Evolutionary conservation across 2,888 invertebrate genomes (phyloP).

Genomic region (Apamea monoglypha): DNA sequence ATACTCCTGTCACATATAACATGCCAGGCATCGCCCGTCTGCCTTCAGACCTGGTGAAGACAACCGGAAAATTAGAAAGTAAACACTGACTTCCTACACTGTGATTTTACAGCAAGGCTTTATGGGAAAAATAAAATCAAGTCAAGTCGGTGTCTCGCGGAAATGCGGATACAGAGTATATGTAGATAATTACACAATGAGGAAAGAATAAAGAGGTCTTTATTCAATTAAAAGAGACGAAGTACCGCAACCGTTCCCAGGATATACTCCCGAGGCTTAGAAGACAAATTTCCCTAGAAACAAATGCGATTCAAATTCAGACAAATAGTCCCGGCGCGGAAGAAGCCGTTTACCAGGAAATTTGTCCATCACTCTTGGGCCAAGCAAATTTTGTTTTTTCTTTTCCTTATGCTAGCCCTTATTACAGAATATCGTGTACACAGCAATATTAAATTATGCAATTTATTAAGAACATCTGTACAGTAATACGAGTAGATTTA

Average conservation of each 20-base stretch:
- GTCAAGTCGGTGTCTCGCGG: constrained; percentile 53
- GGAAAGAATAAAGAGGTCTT: constrained; percentile 77
- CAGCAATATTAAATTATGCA: constrained; percentile 59
- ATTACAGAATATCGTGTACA: constrained; percentile 67
- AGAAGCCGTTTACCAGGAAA: constrained; percentile 88
- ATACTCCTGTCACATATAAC: constrained; percentile 80
- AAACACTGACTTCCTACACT: constrained; percentile 81
- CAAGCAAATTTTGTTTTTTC: constrained; percentile 85
- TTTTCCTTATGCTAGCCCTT: constrained; percentile 76
- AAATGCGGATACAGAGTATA: constrained; percentile 60
- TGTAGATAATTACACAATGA: constrained; percentile 76
- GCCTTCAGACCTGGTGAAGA: constrained; percentile 84
- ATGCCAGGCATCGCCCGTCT: constrained; percentile 77
- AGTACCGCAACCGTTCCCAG: constrained; percentile 80
- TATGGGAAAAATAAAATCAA: constrained; percentile 70
- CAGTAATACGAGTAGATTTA: constrained; percentile 35
- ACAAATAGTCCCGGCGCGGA: constrained; percentile 89
- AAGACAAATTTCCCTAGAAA: constrained; percentile 89
- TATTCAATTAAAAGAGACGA: constrained; percentile 87
- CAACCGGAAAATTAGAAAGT: constrained; percentile 89
- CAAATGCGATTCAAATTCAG: constrained; percentile 90
- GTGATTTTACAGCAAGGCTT: constrained; percentile 74
- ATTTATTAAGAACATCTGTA: constrained; percentile 63
- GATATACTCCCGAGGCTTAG: constrained; percentile 85
- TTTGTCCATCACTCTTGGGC: constrained; percentile 89